These are phyloP conservation scores for Drosophila paranaensis DNA, from an alignment of 2,888 invertebrate species.

Conservation along the genomic window DNA sequence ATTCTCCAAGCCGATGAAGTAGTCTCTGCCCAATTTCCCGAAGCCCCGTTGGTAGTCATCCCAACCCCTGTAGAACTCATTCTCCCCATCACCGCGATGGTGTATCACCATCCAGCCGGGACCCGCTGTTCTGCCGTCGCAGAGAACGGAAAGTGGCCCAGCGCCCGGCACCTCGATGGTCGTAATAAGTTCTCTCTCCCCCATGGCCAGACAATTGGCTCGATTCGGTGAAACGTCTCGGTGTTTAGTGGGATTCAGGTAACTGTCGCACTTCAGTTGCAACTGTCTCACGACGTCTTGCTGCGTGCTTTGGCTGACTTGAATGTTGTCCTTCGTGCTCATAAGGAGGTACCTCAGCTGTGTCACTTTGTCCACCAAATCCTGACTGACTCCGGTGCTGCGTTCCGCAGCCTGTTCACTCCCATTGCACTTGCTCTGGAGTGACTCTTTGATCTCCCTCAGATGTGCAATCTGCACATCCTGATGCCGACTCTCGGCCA, in stretches of 20 bases:
- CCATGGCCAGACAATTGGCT: background rate
- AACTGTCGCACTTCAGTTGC: background rate
- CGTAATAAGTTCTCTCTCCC: too few species aligned
- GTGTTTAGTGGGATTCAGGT: too few species aligned
- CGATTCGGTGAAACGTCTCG: too few species aligned
- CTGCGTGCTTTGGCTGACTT: background rate
- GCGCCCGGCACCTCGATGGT: background rate
- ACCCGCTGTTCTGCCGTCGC: conserved; percentile 3
- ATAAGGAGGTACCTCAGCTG: background rate
- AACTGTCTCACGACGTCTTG: background rate
- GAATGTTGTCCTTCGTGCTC: background rate
- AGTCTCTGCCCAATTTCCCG: background rate
- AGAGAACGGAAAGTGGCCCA: background rate
- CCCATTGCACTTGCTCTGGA: background rate
- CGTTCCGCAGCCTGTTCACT: too few species aligned
- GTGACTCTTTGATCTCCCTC: background rate
- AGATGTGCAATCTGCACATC: background rate
- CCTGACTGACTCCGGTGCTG: background rate
- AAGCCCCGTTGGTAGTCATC: background rate
- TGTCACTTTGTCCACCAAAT: background rate
- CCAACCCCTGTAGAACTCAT: conserved; percentile 4
- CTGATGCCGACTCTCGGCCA: background rate
- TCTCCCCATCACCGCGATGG: background rate
- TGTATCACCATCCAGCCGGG: conserved; percentile 11
- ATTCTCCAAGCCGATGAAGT: conserved; percentile 18